These are phyloP conservation scores for Oryzias melastigma DNA, from an alignment of 2,113 vertebrate genomes.

Conservation along the genomic window DNA sequence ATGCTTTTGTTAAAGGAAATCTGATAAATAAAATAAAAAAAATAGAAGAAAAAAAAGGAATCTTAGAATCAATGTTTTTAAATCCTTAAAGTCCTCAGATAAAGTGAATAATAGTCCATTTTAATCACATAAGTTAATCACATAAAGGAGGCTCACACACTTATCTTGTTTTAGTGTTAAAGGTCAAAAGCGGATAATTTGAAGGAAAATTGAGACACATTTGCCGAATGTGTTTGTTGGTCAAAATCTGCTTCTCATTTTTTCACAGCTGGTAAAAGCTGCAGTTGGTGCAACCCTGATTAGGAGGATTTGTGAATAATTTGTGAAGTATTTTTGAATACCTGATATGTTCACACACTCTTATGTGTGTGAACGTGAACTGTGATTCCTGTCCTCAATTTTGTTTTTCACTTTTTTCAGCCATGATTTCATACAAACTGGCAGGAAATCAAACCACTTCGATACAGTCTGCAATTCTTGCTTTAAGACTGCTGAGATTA, in stretches of 20 bases:
- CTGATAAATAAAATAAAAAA: not conserved
- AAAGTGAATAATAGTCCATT: constrained; percentile 4
- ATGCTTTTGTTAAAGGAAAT: too few relatives aligned
- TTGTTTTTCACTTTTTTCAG: constrained; percentile 43
- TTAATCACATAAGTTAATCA: constrained; percentile 11
- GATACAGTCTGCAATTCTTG: constrained; percentile 63
- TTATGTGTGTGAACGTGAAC: constrained; percentile 14
- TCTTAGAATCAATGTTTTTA: not conserved
- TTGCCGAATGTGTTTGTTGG: too few relatives aligned
- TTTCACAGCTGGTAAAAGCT: too few relatives aligned
- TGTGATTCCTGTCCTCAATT: constrained; percentile 14
- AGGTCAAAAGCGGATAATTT: not conserved
- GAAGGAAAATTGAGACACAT: not conserved
- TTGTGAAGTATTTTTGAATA: not conserved
- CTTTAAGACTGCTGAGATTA: constrained; percentile 64
- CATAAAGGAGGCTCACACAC: not conserved
- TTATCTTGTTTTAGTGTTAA: not conserved
- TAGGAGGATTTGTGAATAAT: too few relatives aligned
- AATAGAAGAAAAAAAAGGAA: not conserved
- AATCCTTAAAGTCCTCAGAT: not conserved
- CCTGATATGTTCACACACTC: not conserved
- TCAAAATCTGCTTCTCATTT: too few relatives aligned
- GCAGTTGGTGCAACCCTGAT: too few relatives aligned
- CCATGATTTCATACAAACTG: constrained; percentile 67
- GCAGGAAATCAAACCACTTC: constrained; percentile 62